Evolutionary conservation across 2,113 vertebrate genomes (phyloP).

Genomic region (Kryptolebias marmoratus): DNA sequence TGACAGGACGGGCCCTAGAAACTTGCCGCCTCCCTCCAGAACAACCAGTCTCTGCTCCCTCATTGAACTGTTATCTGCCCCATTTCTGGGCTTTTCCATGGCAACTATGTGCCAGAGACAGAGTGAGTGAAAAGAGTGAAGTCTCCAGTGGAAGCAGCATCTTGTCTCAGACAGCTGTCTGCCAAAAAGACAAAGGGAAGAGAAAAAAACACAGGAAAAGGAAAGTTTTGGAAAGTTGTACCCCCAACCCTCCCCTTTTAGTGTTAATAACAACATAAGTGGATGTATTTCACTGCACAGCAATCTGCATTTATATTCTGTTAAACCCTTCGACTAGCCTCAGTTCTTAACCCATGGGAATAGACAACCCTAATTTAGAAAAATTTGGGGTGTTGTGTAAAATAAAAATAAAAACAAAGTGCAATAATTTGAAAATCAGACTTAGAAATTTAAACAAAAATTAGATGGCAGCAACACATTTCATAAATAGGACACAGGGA

Average conservation of each 20-base stretch:
- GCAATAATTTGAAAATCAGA: no score
- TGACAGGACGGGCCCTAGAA: slow-evolving; percentile 79
- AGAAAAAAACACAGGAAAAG: slow-evolving; percentile 31
- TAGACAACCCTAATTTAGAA: no score
- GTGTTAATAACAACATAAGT: slow-evolving; percentile 49
- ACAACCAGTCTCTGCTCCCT: slow-evolving; percentile 71
- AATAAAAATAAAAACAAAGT: no score
- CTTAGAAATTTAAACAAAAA: no score
- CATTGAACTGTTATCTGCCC: slow-evolving; percentile 80
- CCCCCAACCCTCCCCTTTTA: slow-evolving; percentile 7
- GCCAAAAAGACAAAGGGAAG: slow-evolving; percentile 53
- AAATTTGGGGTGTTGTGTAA: no score
- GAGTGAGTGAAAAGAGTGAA: slow-evolving; percentile 59
- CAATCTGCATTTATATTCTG: slow-evolving; percentile 9
- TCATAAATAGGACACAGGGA: no score
- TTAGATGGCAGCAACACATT: no score
- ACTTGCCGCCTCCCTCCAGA: slow-evolving; percentile 70
- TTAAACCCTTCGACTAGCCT: slow-evolving; percentile 7
- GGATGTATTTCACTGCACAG: slow-evolving; percentile 25
- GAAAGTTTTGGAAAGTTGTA: slow-evolving; percentile 69
- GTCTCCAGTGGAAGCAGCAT: slow-evolving; percentile 76
- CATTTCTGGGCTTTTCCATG: slow-evolving; percentile 80
- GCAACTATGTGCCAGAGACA: slow-evolving; percentile 69
- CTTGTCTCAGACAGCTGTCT: slow-evolving; percentile 78
- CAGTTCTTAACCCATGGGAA: not conserved